Evolutionary conservation across 2,797 vertebrate species (phyloP).

Genomic region (Syncerus caffer): DNA sequence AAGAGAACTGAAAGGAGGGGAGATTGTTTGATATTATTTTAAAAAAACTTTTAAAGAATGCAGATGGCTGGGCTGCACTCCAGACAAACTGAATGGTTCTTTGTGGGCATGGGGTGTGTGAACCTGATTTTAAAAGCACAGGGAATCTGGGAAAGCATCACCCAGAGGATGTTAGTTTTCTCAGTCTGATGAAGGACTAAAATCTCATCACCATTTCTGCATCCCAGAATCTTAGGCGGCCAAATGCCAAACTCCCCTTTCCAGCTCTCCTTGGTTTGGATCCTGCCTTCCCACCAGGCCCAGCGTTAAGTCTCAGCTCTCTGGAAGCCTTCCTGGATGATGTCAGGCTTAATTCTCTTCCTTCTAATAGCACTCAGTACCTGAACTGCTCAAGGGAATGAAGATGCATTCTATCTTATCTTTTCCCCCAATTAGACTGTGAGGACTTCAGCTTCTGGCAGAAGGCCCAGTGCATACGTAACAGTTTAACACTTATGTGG

Average conservation of each 20-base stretch:
- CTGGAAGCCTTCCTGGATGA: slow-evolving; percentile 25
- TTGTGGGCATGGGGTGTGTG: neutral
- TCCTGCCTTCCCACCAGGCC: neutral
- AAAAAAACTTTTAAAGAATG: slow-evolving; percentile 15
- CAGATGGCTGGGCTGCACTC: neutral
- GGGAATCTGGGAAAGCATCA: neutral
- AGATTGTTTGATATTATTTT: neutral
- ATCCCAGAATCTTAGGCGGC: neutral
- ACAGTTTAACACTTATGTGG: neutral
- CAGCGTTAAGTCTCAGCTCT: neutral
- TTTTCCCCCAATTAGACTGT: neutral
- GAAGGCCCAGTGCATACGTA: neutral
- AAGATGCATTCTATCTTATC: neutral
- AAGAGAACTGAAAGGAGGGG: neutral
- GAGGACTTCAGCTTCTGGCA: slow-evolving; percentile 12
- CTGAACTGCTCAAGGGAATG: neutral
- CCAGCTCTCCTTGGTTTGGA: neutral
- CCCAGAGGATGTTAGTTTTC: neutral
- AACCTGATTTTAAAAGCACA: slow-evolving; percentile 40
- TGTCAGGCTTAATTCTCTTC: neutral
- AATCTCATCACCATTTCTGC: neutral
- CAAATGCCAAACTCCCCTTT: neutral
- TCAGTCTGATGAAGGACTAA: neutral
- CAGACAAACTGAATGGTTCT: neutral
- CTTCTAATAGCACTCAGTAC: neutral